phyloP scores from a whole-genome alignment of 2,888 invertebrate genomes.

The Amiota mariae region DNA sequence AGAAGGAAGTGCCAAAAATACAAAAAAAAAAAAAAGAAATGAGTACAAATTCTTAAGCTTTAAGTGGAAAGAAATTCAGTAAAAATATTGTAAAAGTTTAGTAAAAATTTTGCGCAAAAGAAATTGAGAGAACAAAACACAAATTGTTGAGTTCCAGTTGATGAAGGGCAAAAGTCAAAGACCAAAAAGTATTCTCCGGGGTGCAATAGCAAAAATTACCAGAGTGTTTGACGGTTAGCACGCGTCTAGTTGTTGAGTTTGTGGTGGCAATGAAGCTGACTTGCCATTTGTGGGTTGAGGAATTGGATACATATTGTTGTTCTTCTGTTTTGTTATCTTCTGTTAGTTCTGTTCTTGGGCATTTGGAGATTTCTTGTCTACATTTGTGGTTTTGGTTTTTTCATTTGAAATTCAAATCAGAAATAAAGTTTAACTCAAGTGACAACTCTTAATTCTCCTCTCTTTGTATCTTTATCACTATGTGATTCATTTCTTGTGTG shows the following conservation, averaged over 20 bases:
- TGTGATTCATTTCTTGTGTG: slow-evolving; percentile 14
- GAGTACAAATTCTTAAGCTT: slow-evolving; percentile 46
- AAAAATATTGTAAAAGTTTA: neutral
- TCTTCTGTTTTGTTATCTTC: too few species aligned
- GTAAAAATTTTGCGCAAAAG: slow-evolving; percentile 15
- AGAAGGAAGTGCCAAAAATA: neutral
- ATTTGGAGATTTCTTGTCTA: too few species aligned
- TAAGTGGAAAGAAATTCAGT: slow-evolving; percentile 38
- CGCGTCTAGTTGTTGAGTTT: neutral
- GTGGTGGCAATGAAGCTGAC: slow-evolving; percentile 24
- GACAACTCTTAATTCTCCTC: neutral
- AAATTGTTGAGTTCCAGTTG: slow-evolving; percentile 58
- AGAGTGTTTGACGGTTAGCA: slow-evolving; percentile 42
- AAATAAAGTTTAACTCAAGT: neutral
- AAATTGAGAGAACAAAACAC: slow-evolving; percentile 44
- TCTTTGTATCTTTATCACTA: neutral
- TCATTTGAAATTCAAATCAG: slow-evolving; percentile 56
- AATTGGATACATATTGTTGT: too few species aligned
- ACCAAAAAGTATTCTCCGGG: slow-evolving; percentile 52
- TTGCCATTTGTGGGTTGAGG: too few species aligned
- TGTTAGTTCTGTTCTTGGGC: too few species aligned
- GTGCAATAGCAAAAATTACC: slow-evolving; percentile 68
- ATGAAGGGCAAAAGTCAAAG: slow-evolving; percentile 50
- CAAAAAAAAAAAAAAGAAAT: slow-evolving; percentile 12
- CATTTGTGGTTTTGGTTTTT: slow-evolving; percentile 36